These are phyloP conservation scores for Arenaria interpres DNA, from an alignment of 2,113 vertebrate genomes.

Conservation along the genomic window DNA sequence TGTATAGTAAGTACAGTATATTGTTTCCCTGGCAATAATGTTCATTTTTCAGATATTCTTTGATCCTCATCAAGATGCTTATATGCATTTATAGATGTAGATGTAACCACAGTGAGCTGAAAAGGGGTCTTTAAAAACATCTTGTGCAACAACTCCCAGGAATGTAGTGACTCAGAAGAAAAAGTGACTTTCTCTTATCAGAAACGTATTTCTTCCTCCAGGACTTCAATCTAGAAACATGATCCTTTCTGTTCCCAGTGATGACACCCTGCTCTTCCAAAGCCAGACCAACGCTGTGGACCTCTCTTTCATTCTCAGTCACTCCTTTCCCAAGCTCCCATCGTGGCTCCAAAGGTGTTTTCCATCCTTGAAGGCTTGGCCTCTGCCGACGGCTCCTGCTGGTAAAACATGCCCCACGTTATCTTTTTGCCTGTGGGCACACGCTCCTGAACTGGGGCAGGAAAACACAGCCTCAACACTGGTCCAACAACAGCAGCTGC, in stretches of 20 bases:
- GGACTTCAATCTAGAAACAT: conserved; percentile 18
- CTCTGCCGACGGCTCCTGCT: background rate
- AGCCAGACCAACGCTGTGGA: background rate
- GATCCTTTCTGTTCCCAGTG: background rate
- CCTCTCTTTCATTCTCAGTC: background rate
- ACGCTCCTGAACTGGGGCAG: background rate
- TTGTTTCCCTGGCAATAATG: background rate
- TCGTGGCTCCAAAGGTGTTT: background rate
- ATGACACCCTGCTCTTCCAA: background rate
- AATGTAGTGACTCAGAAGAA: conserved; percentile 62
- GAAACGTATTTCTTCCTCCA: background rate
- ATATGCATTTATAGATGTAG: background rate
- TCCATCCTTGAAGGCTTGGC: background rate
- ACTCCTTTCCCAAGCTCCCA: background rate
- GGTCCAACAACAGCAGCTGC: background rate
- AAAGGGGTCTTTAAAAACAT: conserved; percentile 26
- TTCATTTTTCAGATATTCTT: background rate
- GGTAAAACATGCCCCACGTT: background rate
- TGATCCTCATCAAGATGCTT: background rate
- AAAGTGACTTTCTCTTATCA: conserved; percentile 27
- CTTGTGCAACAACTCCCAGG: conserved; percentile 2
- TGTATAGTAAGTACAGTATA: background rate
- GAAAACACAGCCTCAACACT: background rate
- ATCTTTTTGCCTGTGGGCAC: background rate
- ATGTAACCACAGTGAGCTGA: background rate